A percentile compares a stretch with the other conserved stretches of the same genome.
Evolutionary conservation across 2,888 invertebrate genomes (phyloP).

Genomic region (Alcis repandata): DNA sequence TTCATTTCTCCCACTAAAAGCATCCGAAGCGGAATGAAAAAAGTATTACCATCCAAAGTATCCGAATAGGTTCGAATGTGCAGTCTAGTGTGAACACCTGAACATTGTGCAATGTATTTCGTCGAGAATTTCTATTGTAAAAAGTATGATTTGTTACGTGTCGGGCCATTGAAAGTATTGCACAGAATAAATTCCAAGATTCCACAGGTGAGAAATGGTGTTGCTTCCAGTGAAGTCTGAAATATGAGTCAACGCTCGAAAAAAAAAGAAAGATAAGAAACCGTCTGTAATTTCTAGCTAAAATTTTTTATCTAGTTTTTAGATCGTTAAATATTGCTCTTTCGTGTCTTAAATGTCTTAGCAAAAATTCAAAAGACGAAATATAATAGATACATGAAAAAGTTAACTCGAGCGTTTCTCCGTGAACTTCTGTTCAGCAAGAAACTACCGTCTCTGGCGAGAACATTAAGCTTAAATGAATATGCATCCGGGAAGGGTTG

Average conservation of each 20-base stretch:
- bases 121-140: conserved; percentile 56
- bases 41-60: background rate
- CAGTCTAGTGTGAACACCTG: conserved; percentile 34
- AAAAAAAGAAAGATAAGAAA: background rate
- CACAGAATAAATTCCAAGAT: conserved; percentile 48
- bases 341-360: background rate
- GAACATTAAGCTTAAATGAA: conserved; percentile 59
- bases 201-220: conserved; percentile 41
- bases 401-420: conserved; percentile 16
- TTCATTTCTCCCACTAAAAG: too few relatives aligned
- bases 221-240: conserved; percentile 11
- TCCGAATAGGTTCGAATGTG: conserved; percentile 22
- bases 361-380: background rate
- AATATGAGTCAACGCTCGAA: background rate
- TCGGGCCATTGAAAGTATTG: conserved; percentile 52
- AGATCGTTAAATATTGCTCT: background rate
- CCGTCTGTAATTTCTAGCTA: background rate
- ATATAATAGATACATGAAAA: background rate
- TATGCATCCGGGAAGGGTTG: conserved; percentile 67
- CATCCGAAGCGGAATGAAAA: background rate
- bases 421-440: conserved; percentile 48
- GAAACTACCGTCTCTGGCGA: conserved; percentile 50
- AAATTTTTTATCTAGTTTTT: background rate
- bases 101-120: conserved; percentile 51
- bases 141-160: conserved; percentile 58